phyloP scores from a whole-genome alignment of 2,113 vertebrate species.

The Empidonax alnorum region DNA sequence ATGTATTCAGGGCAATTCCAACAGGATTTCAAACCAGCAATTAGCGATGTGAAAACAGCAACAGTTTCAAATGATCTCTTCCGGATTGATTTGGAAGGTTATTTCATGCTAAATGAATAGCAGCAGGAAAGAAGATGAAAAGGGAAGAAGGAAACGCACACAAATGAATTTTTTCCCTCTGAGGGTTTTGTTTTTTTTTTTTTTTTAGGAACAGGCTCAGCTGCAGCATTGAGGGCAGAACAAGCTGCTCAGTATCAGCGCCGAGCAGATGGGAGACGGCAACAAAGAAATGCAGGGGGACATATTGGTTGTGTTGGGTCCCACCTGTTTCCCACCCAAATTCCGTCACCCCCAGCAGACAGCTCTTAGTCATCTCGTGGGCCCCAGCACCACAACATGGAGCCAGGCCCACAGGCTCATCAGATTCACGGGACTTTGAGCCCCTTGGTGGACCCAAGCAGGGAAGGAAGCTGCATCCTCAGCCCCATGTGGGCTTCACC shows the following conservation, averaged over 20 bases:
- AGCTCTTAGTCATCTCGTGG: background rate
- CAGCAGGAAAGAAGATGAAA: slow-evolving; percentile 53
- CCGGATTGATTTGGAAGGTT: slow-evolving; percentile 45
- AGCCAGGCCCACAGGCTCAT: background rate
- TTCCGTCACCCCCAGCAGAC: background rate
- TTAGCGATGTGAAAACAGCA: slow-evolving; percentile 32
- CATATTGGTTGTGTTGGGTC: background rate
- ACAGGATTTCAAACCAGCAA: slow-evolving; percentile 17
- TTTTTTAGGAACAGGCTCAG: background rate
- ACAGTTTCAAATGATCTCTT: slow-evolving; percentile 39
- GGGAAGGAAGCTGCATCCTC: rapidly evolving
- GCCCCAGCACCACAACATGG: rapidly evolving
- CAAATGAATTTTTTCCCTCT: slow-evolving; percentile 7
- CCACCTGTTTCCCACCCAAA: background rate
- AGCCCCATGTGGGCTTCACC: background rate
- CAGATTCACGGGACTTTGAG: rapidly evolving
- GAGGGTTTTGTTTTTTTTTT: background rate
- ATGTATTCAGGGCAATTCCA: background rate
- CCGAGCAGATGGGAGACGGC: background rate
- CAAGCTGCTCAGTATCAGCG: background rate
- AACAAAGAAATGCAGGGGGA: background rate
- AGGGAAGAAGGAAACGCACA: background rate
- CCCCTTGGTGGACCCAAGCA: background rate
- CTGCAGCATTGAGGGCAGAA: background rate
- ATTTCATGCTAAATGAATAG: slow-evolving; percentile 58